Conservation (phyloP, 2,888 invertebrate species). For the Melitaea athalia region DNA sequence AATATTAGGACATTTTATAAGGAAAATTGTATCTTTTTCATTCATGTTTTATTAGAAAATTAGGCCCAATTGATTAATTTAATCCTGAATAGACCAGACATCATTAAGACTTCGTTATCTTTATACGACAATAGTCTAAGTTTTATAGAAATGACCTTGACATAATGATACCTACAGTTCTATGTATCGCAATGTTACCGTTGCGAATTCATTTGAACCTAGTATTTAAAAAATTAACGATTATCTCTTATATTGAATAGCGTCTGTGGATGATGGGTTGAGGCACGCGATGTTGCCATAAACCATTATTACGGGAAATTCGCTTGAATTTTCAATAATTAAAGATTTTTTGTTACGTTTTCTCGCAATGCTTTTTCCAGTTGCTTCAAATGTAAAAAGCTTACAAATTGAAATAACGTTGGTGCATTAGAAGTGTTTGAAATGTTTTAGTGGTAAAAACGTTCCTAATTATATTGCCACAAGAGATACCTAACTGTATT, state of each 20-base stretch:
- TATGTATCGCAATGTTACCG: conserved; percentile 11
- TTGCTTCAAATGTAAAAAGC: no score
- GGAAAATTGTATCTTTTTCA: no score
- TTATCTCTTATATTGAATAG: conserved; percentile 22
- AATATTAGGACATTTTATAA: no score
- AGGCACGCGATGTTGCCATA: conserved; percentile 37
- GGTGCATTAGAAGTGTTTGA: no score
- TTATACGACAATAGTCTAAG: conserved; percentile 10
- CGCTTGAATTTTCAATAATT: conserved; percentile 13
- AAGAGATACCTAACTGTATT: no score
- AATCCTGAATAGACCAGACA: not conserved
- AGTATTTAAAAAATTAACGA: conserved; percentile 36
- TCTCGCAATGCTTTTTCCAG: not conserved
- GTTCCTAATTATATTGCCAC: no score
- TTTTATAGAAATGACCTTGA: conserved; percentile 32
- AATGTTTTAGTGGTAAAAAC: no score
- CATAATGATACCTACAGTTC: conserved; percentile 15
- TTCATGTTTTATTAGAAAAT: not conserved
- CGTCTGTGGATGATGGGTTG: conserved; percentile 23
- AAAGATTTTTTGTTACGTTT: not conserved
- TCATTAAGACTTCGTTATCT: conserved; percentile 10
- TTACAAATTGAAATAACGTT: no score
- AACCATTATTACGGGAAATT: conserved; percentile 13
- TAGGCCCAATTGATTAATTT: conserved; percentile 1
- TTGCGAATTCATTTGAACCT: conserved; percentile 18